phyloP scores from a whole-genome alignment of 2,888 invertebrate genomes.

The Myathropa florea region DNA sequence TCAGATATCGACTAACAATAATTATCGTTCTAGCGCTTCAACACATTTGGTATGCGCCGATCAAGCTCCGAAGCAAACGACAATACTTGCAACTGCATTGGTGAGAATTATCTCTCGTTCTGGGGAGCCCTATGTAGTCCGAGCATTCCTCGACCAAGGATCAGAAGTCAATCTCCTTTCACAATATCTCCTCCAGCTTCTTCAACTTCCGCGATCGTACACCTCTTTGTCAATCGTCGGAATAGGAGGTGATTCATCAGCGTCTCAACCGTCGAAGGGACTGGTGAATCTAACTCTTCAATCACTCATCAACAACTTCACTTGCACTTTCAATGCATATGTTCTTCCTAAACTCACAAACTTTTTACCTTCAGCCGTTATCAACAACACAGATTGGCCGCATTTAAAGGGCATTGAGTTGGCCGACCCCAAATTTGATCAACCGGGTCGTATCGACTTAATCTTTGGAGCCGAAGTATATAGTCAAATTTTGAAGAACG shows the following conservation, averaged over 20 bases:
- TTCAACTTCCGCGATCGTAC: no score
- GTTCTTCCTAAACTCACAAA: slow-evolving; percentile 17
- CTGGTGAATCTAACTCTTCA: not conserved
- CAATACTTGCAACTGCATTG: slow-evolving; percentile 12
- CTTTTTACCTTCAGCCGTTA: slow-evolving; percentile 1
- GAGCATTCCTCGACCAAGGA: no score
- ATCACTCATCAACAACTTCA: slow-evolving; percentile 7
- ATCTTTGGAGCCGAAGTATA: slow-evolving; percentile 17
- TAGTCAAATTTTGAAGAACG: slow-evolving; percentile 3
- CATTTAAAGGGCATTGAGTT: not conserved
- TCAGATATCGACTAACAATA: not conserved
- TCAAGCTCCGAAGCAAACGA: not conserved
- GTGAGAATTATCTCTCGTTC: slow-evolving; percentile 11
- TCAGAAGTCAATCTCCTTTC: no score
- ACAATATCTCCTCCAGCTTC: no score
- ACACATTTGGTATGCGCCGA: not conserved
- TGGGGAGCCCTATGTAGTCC: not conserved
- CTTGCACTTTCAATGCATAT: slow-evolving; percentile 3
- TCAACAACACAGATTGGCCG: not conserved
- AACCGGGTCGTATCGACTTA: slow-evolving; percentile 17
- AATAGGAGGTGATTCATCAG: slow-evolving; percentile 20
- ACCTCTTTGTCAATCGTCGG: slow-evolving; percentile 18
- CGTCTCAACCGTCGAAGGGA: slow-evolving; percentile 16
- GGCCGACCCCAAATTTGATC: slow-evolving; percentile 15
- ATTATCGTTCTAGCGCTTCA: not conserved